A percentile compares a stretch with the other conserved stretches of the same genome.
Conservation (phyloP, 2,888 invertebrate species). For the Cheilosia soror region DNA sequence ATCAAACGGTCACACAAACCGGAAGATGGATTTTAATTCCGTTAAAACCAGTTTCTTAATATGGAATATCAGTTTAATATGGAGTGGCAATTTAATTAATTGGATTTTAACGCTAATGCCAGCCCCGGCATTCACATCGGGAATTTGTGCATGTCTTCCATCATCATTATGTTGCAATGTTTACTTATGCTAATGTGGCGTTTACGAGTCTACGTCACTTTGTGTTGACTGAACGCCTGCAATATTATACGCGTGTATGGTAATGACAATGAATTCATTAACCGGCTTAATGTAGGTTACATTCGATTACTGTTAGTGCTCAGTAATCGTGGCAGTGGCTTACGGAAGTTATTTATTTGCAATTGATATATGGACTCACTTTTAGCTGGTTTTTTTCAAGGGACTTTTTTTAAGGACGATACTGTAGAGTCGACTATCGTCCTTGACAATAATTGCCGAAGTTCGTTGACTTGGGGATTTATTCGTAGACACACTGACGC, state of each 20-base stretch:
- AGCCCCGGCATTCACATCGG: not conserved
- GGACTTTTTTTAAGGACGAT: not conserved
- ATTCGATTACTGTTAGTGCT: not conserved
- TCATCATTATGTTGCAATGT: conserved; percentile 27
- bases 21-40: conserved; percentile 29
- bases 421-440: not conserved
- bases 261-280: conserved; percentile 11
- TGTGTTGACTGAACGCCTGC: not conserved
- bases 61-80: not conserved
- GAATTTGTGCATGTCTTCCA: conserved; percentile 7
- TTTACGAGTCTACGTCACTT: conserved; percentile 21
- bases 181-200: conserved; percentile 41
- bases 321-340: no score
- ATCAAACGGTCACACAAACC: conserved; percentile 12
- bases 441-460: not conserved
- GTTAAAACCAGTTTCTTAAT: conserved; percentile 3
- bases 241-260: not conserved
- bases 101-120: not conserved
- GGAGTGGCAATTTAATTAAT: conserved; percentile 13
- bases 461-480: no score
- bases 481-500: no score
- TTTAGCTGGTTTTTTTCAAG: not conserved
- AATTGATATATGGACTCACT: not conserved
- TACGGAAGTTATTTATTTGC: conserved; percentile 2
- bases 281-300: conserved; percentile 5